These are phyloP conservation scores for Pheosia gnoma DNA, from an alignment of 2,888 invertebrate genomes.

Conservation along the genomic window DNA sequence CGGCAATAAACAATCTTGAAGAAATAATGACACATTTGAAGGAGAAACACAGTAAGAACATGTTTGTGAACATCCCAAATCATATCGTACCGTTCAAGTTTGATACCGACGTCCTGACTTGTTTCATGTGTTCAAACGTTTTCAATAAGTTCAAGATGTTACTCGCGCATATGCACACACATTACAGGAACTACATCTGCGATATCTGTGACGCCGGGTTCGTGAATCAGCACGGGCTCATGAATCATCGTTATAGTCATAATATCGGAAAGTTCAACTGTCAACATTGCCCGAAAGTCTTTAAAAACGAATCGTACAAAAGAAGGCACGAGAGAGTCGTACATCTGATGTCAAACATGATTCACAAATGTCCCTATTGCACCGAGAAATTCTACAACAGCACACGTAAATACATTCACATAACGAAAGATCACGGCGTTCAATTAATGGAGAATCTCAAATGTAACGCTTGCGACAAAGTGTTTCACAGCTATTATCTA, in stretches of 20 bases:
- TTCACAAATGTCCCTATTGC: slow-evolving; percentile 41
- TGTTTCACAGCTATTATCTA: background rate
- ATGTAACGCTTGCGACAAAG: slow-evolving; percentile 4
- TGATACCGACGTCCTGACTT: slow-evolving; percentile 42
- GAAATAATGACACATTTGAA: slow-evolving; percentile 46
- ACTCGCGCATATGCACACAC: background rate
- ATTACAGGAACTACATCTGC: background rate
- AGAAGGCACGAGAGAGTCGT: slow-evolving; percentile 17
- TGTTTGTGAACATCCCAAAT: slow-evolving; percentile 50
- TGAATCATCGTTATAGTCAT: background rate
- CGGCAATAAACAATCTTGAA: slow-evolving; percentile 34
- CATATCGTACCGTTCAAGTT: slow-evolving; percentile 65
- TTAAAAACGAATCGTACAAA: slow-evolving; percentile 30
- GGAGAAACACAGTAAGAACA: slow-evolving; percentile 39
- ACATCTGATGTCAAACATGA: slow-evolving; percentile 16
- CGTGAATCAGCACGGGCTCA: background rate
- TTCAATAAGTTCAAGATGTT: background rate
- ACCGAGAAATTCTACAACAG: slow-evolving; percentile 26
- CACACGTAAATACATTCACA: background rate
- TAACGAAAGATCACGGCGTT: background rate
- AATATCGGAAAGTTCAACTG: background rate
- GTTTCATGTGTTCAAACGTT: slow-evolving; percentile 48
- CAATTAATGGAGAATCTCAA: background rate
- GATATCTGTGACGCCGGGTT: slow-evolving; percentile 45
- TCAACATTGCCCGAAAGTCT: background rate